Conservation (phyloP, 2,888 invertebrate species). For the Acrocera orbiculus region DNA sequence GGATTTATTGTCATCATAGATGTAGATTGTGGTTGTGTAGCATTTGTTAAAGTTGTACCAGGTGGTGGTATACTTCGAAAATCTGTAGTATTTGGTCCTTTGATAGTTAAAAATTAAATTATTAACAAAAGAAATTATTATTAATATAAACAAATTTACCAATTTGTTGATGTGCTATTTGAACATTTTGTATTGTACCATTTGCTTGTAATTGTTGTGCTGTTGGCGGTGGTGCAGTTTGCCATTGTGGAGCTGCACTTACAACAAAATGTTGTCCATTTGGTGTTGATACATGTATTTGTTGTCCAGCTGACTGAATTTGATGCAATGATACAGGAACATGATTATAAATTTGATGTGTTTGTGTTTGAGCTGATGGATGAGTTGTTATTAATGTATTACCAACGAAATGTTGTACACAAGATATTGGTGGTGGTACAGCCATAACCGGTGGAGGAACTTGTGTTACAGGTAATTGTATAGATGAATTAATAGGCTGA, state of each 20-base stretch:
- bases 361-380: constrained; percentile 10
- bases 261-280: constrained; percentile 13
- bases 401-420: constrained; percentile 14
- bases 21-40: constrained; percentile 2
- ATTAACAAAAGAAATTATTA: too few relatives aligned
- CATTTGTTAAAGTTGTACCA: constrained; percentile 2
- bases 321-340: constrained; percentile 13
- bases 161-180: constrained; percentile 8
- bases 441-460: constrained; percentile 14
- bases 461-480: constrained; percentile 10
- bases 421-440: constrained; percentile 12
- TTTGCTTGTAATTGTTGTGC: constrained; percentile 11
- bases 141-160: too few relatives aligned
- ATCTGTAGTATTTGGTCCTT: constrained; percentile 4
- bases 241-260: constrained; percentile 11
- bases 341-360: constrained; percentile 10
- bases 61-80: constrained; percentile 4
- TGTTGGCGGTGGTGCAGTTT: constrained; percentile 6
- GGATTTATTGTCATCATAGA: constrained; percentile 4
- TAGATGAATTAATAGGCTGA: constrained; percentile 2
- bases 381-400: constrained; percentile 13
- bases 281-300: constrained; percentile 12
- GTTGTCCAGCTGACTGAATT: constrained; percentile 10
- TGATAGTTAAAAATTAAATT: too few relatives aligned
- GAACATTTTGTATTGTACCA: constrained; percentile 11